Conservation (phyloP, 2,888 invertebrate genomes). For the Podotricha telesiphe region DNA sequence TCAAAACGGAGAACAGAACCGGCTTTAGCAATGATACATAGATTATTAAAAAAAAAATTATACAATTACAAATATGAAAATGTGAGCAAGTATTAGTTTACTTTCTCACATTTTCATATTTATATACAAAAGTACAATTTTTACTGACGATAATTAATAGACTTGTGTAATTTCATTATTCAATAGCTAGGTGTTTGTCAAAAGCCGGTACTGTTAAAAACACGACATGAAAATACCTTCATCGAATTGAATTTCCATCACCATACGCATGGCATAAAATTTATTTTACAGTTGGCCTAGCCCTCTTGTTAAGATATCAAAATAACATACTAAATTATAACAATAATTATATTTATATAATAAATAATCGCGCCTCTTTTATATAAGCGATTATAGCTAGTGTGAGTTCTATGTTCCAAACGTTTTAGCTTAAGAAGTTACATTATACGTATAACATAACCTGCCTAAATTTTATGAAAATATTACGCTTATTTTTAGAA, state of each 20-base stretch:
- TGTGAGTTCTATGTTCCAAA: constrained; percentile 16
- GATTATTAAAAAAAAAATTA: too few relatives aligned
- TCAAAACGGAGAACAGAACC: constrained; percentile 53
- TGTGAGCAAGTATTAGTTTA: too few relatives aligned
- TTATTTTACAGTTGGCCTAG: not conserved
- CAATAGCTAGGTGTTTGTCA: not conserved
- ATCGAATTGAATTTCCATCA: not conserved
- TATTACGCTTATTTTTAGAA: constrained; percentile 14
- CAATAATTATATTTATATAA: not conserved
- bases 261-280: constrained; percentile 11
- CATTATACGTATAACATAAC: constrained; percentile 13
- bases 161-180: not conserved
- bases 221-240: not conserved
- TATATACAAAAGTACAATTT: too few relatives aligned
- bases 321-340: not conserved
- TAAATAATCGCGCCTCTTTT: constrained; percentile 12
- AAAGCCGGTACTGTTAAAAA: constrained; percentile 15
- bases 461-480: constrained; percentile 17
- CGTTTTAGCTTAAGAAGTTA: not conserved
- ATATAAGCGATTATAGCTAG: not conserved
- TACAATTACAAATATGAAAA: too few relatives aligned
- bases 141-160: too few relatives aligned
- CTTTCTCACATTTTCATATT: too few relatives aligned
- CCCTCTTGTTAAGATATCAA: not conserved
- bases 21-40: constrained; percentile 10